Evolutionary conservation across 2,113 vertebrate genomes (phyloP).

Genomic region (Melanocharis versteri): DNA sequence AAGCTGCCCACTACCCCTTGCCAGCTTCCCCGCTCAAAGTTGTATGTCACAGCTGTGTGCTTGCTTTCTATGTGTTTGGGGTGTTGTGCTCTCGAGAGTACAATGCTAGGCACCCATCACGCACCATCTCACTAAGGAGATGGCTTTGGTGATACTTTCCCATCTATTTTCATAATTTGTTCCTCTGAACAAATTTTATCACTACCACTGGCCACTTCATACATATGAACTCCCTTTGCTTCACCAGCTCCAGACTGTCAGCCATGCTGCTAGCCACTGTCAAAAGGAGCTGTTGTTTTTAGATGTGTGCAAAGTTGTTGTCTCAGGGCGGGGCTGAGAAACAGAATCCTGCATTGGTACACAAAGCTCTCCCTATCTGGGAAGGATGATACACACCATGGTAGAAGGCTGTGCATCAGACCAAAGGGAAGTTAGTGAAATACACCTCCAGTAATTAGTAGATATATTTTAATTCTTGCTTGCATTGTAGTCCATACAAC

Average conservation of each 20-base stretch:
- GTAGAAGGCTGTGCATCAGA: background rate
- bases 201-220: background rate
- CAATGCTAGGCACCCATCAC: background rate
- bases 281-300: background rate
- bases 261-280: background rate
- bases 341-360: background rate
- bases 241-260: background rate
- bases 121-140: background rate
- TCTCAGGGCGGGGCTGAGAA: background rate
- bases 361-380: background rate
- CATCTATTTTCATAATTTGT: background rate
- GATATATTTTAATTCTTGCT: background rate
- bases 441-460: background rate
- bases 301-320: background rate
- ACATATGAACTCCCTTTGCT: background rate
- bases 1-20: background rate
- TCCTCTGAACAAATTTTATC: background rate
- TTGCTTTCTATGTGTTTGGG: background rate
- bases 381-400: background rate
- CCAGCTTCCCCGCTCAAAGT: background rate
- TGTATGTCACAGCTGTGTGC: background rate
- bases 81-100: background rate
- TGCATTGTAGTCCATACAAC: constrained; percentile 82
- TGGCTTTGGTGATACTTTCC: background rate
- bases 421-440: background rate